Evolutionary conservation across 2,888 invertebrate genomes (phyloP), one percentile per base, ranked within the genome.

Genomic region (Agrilus cyanescens): DNA sequence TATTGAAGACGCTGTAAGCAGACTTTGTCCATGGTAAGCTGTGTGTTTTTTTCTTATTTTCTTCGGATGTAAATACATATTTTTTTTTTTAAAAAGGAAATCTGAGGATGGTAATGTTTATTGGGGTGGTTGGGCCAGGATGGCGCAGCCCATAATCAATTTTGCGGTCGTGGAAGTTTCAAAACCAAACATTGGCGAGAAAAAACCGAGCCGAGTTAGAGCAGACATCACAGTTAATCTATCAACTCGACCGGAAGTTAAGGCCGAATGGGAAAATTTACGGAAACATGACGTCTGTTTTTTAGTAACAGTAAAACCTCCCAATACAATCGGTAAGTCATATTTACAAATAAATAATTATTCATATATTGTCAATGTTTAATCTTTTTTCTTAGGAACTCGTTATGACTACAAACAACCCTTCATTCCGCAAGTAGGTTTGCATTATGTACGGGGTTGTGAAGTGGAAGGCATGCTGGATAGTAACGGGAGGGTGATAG

Each of bases 381-480:
- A 10, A 38, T 44, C 15, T 33, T 32, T 40, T 43, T 40, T 55
- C 53, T 30, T 46, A 76, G 83, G 85, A 38, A 85, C 86, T 4
- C 84, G 81, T 59, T 88, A 86, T 58, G 83, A 84, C 62, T 81
- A 81, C 53, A 76, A 85, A 54, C 75, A 84, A 52, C 85, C 89
- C 6, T 95, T 96, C 67, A 78, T 91, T 18, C 84, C 91, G 0
- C 94, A 96, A 73, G 90, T 93, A 3, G 94, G 95, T 0, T 73
- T 98, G 50, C 76, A 82, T 0, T 87, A 82, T 58, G 94, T 99
- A 0, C 75, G 98, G 13, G 98, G 98, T 0, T 98, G 98, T 67
- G 98, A 98, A 68, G 83, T 99, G 25, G 97, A 98, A 65, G 97
- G 98, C 2, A 89, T 99, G 90, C 67, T 98, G 39, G 97, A 97